These are phyloP conservation scores for Entomyzon cyanotis DNA, from an alignment of 2,113 vertebrate species.

Conservation along the genomic window DNA sequence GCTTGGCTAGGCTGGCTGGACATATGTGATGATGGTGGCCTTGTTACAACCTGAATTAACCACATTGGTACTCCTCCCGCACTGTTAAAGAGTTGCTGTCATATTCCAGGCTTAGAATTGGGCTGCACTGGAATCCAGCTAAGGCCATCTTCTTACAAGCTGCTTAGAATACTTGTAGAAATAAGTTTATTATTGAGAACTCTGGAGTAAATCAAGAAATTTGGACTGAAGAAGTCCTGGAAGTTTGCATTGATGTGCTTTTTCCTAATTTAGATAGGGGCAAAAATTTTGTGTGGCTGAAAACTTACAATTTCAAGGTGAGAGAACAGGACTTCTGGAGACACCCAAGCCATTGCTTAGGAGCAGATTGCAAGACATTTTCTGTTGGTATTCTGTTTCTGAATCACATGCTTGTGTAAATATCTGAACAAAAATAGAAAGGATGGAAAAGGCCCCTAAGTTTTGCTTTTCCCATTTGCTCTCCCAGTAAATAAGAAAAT, in stretches of 20 bases:
- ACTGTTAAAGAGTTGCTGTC: background rate
- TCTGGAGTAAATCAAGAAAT: background rate
- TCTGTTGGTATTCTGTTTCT: background rate
- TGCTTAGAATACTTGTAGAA: background rate
- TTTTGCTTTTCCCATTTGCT: background rate
- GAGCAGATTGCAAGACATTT: background rate
- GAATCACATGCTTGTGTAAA: background rate
- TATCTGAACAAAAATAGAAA: background rate
- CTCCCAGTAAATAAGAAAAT: background rate
- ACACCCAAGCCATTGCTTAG: background rate
- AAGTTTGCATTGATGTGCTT: background rate
- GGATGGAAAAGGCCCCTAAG: accelerated
- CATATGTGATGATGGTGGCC: background rate
- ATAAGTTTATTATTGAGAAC: background rate
- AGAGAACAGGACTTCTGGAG: background rate
- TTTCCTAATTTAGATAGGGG: background rate
- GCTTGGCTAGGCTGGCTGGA: background rate
- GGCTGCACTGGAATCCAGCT: background rate
- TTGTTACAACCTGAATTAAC: background rate
- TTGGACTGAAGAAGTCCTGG: background rate
- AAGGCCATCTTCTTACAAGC: background rate
- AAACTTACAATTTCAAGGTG: background rate
- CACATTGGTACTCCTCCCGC: background rate
- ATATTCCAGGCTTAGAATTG: background rate
- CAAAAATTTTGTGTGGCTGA: background rate